These are phyloP conservation scores for Triplophysa siluroides DNA, from an alignment of 2,113 vertebrate genomes.

Conservation along the genomic window DNA sequence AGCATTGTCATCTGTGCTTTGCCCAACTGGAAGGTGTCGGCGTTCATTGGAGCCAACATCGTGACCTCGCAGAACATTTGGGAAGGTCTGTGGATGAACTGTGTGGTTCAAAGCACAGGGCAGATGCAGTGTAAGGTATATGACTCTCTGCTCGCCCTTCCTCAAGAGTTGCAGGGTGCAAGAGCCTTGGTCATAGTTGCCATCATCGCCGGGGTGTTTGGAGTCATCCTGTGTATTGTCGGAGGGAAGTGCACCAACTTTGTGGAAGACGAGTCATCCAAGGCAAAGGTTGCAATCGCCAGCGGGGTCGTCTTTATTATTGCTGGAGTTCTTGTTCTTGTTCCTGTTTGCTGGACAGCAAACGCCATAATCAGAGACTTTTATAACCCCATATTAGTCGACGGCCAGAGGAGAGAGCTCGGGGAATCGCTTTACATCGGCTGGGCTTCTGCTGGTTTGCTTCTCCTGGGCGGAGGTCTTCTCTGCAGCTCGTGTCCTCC, in stretches of 20 bases:
- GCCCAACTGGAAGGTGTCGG: conserved; percentile 85
- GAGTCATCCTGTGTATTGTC: conserved; percentile 57
- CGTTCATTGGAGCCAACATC: conserved; percentile 87
- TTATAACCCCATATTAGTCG: conserved; percentile 78
- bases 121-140: conserved; percentile 82
- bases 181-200: conserved; percentile 71
- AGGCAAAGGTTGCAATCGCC: conserved; percentile 62
- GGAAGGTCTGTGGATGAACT: conserved; percentile 83
- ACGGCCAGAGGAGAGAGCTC: conserved; percentile 80
- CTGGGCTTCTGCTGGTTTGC: conserved; percentile 74
- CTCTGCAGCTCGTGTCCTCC: conserved; percentile 78
- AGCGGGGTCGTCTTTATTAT: conserved; percentile 70
- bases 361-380: conserved; percentile 80
- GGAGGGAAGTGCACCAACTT: conserved; percentile 77
- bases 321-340: conserved; percentile 72
- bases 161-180: conserved; percentile 71
- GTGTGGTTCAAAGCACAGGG: conserved; percentile 74
- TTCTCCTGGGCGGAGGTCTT: conserved; percentile 76
- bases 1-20: conserved; percentile 80
- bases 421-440: conserved; percentile 83
- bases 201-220: conserved; percentile 63
- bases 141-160: conserved; percentile 74
- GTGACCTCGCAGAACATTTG: conserved; percentile 80
- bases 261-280: conserved; percentile 56
- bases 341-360: conserved; percentile 82